These are phyloP conservation scores for Sussaba pulchella DNA, from an alignment of 2,888 invertebrate species.

Conservation along the genomic window DNA sequence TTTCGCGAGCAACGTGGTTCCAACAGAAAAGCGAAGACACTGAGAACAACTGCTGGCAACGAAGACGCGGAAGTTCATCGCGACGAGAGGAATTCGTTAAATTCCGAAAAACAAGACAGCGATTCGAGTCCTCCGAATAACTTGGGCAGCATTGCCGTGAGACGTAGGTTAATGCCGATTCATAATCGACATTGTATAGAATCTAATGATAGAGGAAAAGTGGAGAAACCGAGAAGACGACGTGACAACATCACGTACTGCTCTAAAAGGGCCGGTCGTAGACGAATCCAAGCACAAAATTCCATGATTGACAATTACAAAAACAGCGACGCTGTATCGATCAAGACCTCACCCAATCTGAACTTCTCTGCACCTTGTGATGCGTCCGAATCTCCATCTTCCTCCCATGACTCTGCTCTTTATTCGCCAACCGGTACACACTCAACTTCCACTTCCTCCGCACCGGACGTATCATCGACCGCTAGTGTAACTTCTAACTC, in stretches of 20 bases:
- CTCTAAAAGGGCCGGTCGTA: slow-evolving; percentile 42
- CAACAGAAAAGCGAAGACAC: slow-evolving; percentile 21
- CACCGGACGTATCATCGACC: slow-evolving; percentile 49
- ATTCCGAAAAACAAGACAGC: slow-evolving; percentile 12
- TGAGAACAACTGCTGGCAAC: background rate
- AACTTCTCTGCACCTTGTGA: slow-evolving; percentile 51
- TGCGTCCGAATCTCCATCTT: slow-evolving; percentile 32
- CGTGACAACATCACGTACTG: slow-evolving; percentile 41
- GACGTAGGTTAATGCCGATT: slow-evolving; percentile 31
- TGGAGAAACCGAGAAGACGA: slow-evolving; percentile 48
- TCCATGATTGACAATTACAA: slow-evolving; percentile 21
- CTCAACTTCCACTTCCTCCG: slow-evolving; percentile 63
- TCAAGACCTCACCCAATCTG: slow-evolving; percentile 43
- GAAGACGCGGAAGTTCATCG: background rate
- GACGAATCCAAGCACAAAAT: slow-evolving; percentile 31
- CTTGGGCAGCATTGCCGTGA: background rate
- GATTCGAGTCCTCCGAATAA: slow-evolving; percentile 13
- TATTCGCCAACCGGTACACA: slow-evolving; percentile 65
- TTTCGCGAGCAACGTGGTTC: slow-evolving; percentile 42
- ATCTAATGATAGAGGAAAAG: slow-evolving; percentile 25
- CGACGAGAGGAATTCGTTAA: slow-evolving; percentile 26
- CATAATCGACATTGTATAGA: slow-evolving; percentile 15
- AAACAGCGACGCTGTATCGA: slow-evolving; percentile 38
- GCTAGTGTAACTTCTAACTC: slow-evolving; percentile 41
- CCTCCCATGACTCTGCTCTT: slow-evolving; percentile 26